A percentile compares a stretch with the other conserved stretches of the same genome.
Conservation (phyloP, 2,888 invertebrate species). For the Plebejus anna region DNA sequence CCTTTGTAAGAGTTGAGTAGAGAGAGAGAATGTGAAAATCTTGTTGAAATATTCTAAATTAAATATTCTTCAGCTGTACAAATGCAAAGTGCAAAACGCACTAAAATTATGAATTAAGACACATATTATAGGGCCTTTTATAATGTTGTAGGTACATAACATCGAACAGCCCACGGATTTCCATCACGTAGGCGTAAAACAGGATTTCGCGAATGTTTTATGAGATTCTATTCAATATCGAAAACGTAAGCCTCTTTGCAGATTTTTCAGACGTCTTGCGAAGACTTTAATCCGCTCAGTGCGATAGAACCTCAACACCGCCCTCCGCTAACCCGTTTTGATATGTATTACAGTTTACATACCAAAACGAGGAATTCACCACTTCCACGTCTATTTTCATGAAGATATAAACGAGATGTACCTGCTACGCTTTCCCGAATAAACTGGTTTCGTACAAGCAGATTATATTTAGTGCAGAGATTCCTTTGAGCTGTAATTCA, state of each 20-base stretch:
- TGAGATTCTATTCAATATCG: conserved; percentile 54
- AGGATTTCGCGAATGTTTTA: conserved; percentile 55
- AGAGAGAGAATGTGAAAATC: no score
- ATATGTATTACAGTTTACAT: not conserved
- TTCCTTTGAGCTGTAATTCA: no score
- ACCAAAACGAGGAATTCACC: not conserved
- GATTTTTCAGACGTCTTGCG: conserved; percentile 56
- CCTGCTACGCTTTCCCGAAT: not conserved
- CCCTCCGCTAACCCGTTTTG: conserved; percentile 1
- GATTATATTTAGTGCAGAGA: not conserved
- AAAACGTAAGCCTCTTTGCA: conserved; percentile 61
- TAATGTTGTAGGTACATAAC: not conserved
- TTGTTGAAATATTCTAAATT: no score
- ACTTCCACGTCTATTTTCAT: not conserved
- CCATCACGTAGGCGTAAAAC: conserved; percentile 47
- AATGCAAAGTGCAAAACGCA: not conserved
- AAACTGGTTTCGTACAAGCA: not conserved
- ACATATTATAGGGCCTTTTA: not conserved
- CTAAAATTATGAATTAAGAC: not conserved
- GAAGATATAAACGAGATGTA: not conserved
- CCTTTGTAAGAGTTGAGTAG: no score
- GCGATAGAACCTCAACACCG: conserved; percentile 46
- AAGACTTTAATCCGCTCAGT: conserved; percentile 54
- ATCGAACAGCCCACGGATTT: conserved; percentile 37
- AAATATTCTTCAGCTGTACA: no score